Conservation (phyloP, 1,140 invertebrate species). For the Epicauta chinensis region DNA sequence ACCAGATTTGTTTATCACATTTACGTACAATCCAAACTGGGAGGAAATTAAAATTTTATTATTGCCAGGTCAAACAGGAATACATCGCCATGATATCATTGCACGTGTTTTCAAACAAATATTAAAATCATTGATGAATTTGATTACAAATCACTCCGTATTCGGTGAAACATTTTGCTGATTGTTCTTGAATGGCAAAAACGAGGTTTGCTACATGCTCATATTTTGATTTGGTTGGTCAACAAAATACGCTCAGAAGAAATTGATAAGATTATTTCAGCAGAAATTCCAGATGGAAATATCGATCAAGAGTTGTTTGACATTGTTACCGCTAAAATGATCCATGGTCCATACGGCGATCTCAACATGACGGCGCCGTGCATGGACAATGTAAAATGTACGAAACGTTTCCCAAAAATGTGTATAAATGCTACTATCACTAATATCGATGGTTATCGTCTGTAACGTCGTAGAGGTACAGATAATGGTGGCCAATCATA, state of each 20-base stretch:
- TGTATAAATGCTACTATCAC: constrained; percentile 26
- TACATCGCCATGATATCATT: constrained; percentile 43
- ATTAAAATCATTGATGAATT: constrained; percentile 30
- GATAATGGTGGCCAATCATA: constrained; percentile 26
- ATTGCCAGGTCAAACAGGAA: constrained; percentile 34
- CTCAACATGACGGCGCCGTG: no score
- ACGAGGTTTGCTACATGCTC: constrained; percentile 45
- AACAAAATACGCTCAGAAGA: constrained; percentile 37
- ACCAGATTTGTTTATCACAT: no score
- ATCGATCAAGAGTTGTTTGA: no score
- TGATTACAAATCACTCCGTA: constrained; percentile 28
- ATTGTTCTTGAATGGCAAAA: constrained; percentile 37
- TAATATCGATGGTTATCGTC: constrained; percentile 42
- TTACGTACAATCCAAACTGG: constrained; percentile 49
- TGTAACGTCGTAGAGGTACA: constrained; percentile 37
- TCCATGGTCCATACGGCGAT: no score
- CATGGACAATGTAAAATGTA: constrained; percentile 43
- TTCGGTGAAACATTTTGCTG: constrained; percentile 34
- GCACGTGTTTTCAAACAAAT: constrained; percentile 40
- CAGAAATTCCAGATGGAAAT: constrained; percentile 46
- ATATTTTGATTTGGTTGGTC: constrained; percentile 42
- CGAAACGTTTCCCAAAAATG: constrained; percentile 28
- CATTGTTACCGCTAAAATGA: no score
- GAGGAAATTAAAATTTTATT: constrained; percentile 38
- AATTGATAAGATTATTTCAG: constrained; percentile 46